Conservation (phyloP, 2,888 invertebrate species). For the Kuschelorhynchus macadamiae region DNA sequence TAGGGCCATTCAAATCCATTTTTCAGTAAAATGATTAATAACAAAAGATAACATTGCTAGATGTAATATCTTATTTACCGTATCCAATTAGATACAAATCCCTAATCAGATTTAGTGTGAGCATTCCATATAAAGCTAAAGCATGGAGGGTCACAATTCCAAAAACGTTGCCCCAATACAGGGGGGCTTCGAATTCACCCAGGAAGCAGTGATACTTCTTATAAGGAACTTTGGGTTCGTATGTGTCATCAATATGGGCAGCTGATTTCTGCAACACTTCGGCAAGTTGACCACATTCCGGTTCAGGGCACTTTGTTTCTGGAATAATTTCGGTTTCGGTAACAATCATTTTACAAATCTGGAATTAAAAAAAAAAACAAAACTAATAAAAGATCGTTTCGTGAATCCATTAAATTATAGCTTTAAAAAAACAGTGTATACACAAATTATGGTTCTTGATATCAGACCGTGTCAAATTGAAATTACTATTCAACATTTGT, state of each 20-base stretch:
- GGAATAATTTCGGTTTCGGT: neutral
- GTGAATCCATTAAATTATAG: too few relatives aligned
- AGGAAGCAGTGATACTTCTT: conserved; percentile 53
- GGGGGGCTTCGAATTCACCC: conserved; percentile 57
- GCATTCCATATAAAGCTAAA: conserved; percentile 44
- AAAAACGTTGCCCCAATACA: conserved; percentile 57
- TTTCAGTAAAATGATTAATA: too few relatives aligned
- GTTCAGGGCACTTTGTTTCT: neutral
- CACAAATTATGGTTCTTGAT: too few relatives aligned
- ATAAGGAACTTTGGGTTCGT: conserved; percentile 2
- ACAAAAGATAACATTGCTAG: too few relatives aligned
- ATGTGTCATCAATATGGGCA: neutral
- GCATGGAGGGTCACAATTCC: conserved; percentile 53
- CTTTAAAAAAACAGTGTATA: too few relatives aligned
- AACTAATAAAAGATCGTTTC: too few relatives aligned
- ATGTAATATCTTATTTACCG: too few relatives aligned
- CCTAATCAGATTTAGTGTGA: conserved; percentile 42
- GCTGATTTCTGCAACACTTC: neutral
- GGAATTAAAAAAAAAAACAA: too few relatives aligned
- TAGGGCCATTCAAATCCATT: too few relatives aligned
- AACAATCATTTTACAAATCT: conserved; percentile 13
- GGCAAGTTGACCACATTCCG: neutral
- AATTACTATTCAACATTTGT: too few relatives aligned
- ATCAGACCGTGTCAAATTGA: too few relatives aligned
- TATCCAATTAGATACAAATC: conserved; percentile 47